A percentile compares a stretch with the other conserved stretches of the same genome.
phyloP scores from a whole-genome alignment of 23 tunicate species.

The Ascidia mentula region DNA sequence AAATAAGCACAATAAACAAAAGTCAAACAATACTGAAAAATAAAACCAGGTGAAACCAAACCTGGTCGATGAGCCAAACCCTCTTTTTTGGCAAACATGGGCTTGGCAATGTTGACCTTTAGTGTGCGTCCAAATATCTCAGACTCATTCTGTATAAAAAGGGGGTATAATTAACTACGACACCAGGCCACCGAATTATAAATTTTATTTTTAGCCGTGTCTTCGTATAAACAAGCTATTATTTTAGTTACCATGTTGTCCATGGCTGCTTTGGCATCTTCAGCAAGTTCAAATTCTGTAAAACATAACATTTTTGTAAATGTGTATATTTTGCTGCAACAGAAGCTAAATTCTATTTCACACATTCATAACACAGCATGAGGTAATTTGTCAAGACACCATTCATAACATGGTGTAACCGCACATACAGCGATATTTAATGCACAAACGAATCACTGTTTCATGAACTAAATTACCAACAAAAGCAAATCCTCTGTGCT shows the following conservation, averaged over 20 bases:
- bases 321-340: too few species aligned
- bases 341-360: background rate
- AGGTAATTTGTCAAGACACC: too few species aligned
- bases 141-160: constrained; percentile 61
- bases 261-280: constrained; percentile 97
- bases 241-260: constrained; percentile 78
- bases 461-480: too few species aligned
- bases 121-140: constrained; percentile 96
- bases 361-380: too few species aligned
- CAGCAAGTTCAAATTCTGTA: constrained; percentile 86
- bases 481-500: constrained; percentile 97
- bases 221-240: background rate
- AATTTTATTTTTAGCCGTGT: background rate
- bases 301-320: constrained; percentile 14
- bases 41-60: background rate
- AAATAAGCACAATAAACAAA: background rate
- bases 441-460: too few species aligned
- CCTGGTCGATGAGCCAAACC: constrained; percentile 80
- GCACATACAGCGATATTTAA: too few species aligned
- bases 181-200: too few species aligned
- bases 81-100: constrained; percentile 87
- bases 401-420: too few species aligned
- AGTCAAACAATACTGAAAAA: background rate
- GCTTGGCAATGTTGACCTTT: constrained; percentile 90
- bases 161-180: too few species aligned